These are phyloP conservation scores for Ectobius pallidus DNA, from an alignment of 2,888 invertebrate genomes.

Conservation along the genomic window DNA sequence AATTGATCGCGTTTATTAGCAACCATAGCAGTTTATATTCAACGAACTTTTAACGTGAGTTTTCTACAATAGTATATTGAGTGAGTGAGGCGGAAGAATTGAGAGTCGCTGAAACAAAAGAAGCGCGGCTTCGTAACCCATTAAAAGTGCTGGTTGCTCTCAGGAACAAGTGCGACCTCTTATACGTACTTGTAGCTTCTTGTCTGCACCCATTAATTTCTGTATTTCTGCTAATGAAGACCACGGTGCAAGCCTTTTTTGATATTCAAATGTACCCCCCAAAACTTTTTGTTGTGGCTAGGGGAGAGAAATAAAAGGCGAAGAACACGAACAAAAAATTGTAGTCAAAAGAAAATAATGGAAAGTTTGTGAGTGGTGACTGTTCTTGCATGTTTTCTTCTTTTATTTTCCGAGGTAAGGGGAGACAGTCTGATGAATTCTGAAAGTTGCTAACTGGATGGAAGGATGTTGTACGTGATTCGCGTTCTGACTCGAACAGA, in stretches of 20 bases:
- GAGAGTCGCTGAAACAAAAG: too few species aligned
- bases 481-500: not conserved
- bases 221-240: constrained; percentile 35
- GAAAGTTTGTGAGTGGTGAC: constrained; percentile 10
- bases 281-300: constrained; percentile 6
- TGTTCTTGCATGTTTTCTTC: not conserved
- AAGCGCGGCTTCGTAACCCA: too few species aligned
- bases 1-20: too few species aligned
- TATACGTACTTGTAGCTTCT: too few species aligned
- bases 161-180: too few species aligned
- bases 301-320: not conserved
- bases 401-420: not conserved
- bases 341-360: constrained; percentile 20
- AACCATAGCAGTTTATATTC: too few species aligned
- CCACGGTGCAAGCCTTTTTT: constrained; percentile 32
- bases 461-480: constrained; percentile 2
- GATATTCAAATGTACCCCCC: constrained; percentile 37
- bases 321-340: not conserved
- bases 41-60: too few species aligned
- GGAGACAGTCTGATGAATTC: constrained; percentile 6
- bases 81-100: too few species aligned
- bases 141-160: too few species aligned
- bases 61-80: too few species aligned
- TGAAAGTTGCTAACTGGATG: constrained; percentile 23
- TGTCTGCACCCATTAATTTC: constrained; percentile 33